Evolutionary conservation across 2,797 vertebrate genomes (phyloP), one percentile per base, ranked within the genome.

Genomic region (Pyrocephalus nanus): DNA sequence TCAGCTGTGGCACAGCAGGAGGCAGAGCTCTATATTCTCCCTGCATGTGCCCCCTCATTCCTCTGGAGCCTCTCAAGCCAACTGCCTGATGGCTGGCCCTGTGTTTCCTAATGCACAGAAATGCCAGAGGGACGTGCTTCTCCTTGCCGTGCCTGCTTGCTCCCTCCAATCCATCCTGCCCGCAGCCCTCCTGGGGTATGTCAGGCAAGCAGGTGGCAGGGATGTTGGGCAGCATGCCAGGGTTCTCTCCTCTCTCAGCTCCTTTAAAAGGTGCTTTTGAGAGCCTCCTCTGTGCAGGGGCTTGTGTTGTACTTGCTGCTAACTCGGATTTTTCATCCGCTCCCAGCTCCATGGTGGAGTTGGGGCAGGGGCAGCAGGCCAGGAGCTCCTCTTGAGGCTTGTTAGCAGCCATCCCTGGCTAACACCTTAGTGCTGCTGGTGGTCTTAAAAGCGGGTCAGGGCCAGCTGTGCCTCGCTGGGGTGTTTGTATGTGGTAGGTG

Each of bases 181-280:
- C 3, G 1, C 0, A 1, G 32, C 71, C 11, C 64, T 85, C 74
- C 74, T 85, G 86, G 83, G 57, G 12, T 92, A 66, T 81, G 61
- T 77, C 75, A 81, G 84, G 17, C n/a, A 50, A 80, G 47, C 88
- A 87, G 80, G 86, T 90, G 80, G n/a, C 66, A 72, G 80, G 80
- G 58, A 50, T 1, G 1, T 26, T 2, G 8, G 60, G 60, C 71
- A 82, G 32, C 5, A 0, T 42, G 66, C 90, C 38, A 57, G 36
- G 50, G 53, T 64, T 64, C 47, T 93, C 6, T 1, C 11, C 23
- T 65, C 51, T 82, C 74, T 40, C 57, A 77, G 2, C 25, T 61
- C 42, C 58, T 93, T 83, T 51, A 30, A 40, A 64, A 86, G 54
- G 51, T 72, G 45, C 54, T 92, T 79, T 76, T 23, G 12, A 71